Evolutionary conservation across 2,888 invertebrate genomes (phyloP).

Genomic region (Caenorhabditis angaria): DNA sequence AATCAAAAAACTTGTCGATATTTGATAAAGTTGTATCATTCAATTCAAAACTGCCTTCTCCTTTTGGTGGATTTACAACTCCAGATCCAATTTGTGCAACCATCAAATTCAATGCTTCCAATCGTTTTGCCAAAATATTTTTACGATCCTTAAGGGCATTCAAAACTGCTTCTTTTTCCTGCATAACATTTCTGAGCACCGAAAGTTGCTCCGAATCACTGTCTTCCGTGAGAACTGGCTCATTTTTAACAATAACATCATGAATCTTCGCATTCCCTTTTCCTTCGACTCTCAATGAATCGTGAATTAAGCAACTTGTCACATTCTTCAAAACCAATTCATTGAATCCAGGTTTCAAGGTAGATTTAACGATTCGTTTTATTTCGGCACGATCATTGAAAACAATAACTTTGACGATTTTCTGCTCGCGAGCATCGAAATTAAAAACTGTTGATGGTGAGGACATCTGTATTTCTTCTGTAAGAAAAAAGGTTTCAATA

Average conservation of each 20-base stretch:
- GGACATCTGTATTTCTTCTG: too few relatives aligned
- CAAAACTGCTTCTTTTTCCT: conserved; percentile 15
- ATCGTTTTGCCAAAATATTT: conserved; percentile 38
- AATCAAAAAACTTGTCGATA: conserved; percentile 49
- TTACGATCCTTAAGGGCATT: conserved; percentile 30
- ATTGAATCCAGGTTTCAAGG: conserved; percentile 52
- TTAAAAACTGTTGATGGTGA: conserved; percentile 17
- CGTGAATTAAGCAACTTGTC: conserved; percentile 30
- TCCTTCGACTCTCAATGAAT: conserved; percentile 65
- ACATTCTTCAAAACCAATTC: conserved; percentile 60
- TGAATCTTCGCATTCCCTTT: conserved; percentile 56
- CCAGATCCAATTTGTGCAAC: conserved; percentile 33
- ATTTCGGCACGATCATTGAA: conserved; percentile 68
- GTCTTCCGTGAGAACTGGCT: conserved; percentile 34
- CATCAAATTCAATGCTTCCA: conserved; percentile 62
- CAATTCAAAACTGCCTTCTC: conserved; percentile 10
- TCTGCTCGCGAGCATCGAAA: conserved; percentile 36
- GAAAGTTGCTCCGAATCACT: conserved; percentile 46
- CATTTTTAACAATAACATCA: conserved; percentile 56
- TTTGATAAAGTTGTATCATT: conserved; percentile 44
- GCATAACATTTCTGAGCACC: conserved; percentile 2
- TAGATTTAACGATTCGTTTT: conserved; percentile 42
- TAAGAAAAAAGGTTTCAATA: too few relatives aligned
- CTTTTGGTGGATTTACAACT: conserved; percentile 33
- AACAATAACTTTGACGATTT: conserved; percentile 50